These are phyloP conservation scores for Daboia siamensis DNA, from an alignment of 2,113 vertebrate species.

Conservation along the genomic window DNA sequence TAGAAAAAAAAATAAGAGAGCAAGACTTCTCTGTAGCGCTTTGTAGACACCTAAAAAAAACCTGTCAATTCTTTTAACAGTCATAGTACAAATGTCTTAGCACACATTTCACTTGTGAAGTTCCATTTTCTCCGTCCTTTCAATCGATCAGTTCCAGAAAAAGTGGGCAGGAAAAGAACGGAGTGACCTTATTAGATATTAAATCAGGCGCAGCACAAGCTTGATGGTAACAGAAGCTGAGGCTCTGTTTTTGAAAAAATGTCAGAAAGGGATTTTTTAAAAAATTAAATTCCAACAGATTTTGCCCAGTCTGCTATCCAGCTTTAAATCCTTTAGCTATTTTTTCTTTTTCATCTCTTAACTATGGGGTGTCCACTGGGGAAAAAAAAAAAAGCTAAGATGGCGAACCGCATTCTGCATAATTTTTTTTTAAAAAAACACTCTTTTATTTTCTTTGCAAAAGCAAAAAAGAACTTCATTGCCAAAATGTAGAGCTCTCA, in stretches of 20 bases:
- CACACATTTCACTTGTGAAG: conserved; percentile 49
- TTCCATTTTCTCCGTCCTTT: conserved; percentile 55
- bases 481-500: neutral
- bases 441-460: neutral
- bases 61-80: conserved; percentile 36
- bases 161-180: conserved; percentile 25
- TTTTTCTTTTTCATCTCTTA: neutral
- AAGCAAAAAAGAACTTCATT: neutral
- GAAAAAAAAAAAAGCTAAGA: neutral
- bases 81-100: conserved; percentile 11
- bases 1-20: neutral
- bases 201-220: neutral
- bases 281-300: neutral
- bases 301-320: neutral
- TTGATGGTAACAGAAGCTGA: neutral
- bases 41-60: neutral
- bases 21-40: neutral
- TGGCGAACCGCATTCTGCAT: neutral
- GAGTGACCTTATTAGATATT: conserved; percentile 31
- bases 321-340: neutral
- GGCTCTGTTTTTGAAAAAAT: neutral
- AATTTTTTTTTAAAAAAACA: neutral
- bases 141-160: conserved; percentile 40
- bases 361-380: neutral
- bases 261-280: neutral